A percentile compares a stretch with the other conserved stretches of the same genome.
These are phyloP conservation scores for Thamnophis elegans DNA, from an alignment of 2,797 vertebrate genomes.

Conservation along the genomic window DNA sequence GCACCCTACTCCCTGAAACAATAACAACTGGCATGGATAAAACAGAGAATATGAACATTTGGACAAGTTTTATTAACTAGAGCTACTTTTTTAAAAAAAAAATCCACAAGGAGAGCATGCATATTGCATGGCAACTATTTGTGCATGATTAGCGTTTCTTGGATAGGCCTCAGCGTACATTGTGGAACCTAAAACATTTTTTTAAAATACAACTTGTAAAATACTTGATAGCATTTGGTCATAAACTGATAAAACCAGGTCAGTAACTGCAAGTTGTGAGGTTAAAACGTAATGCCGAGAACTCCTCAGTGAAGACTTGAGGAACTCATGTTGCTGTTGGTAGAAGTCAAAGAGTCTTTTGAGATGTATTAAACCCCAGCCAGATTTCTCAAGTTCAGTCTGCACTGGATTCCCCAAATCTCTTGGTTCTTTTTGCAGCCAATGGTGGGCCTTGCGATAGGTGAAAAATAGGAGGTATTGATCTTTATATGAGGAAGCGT, in stretches of 20 bases:
- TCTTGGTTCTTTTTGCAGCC: conserved; percentile 64
- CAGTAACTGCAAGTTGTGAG: conserved; percentile 13
- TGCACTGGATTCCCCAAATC: conserved; percentile 86
- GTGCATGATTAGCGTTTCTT: background rate
- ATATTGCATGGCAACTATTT: background rate
- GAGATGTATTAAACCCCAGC: conserved; percentile 45
- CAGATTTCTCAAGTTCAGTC: conserved; percentile 68
- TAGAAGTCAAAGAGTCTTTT: background rate
- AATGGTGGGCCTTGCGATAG: conserved; percentile 81
- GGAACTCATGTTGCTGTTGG: background rate
- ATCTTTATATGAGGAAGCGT: conserved; percentile 79
- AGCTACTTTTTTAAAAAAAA: background rate
- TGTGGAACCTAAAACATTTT: background rate
- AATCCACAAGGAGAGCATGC: background rate
- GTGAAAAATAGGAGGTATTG: conserved; percentile 83
- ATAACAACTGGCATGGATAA: background rate
- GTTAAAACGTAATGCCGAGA: conserved; percentile 31
- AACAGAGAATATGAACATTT: background rate
- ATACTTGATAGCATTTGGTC: background rate
- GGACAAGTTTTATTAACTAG: conserved; percentile 7
- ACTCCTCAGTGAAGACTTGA: conserved; percentile 28
- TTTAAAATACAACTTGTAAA: conserved; percentile 23
- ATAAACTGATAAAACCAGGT: background rate
- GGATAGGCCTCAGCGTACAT: background rate
- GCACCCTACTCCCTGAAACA: background rate